Percentiles rank a stretch among this genome's conserved stretches.
Conservation (phyloP, 2,113 vertebrate species). For the Cebus imitator region DNA sequence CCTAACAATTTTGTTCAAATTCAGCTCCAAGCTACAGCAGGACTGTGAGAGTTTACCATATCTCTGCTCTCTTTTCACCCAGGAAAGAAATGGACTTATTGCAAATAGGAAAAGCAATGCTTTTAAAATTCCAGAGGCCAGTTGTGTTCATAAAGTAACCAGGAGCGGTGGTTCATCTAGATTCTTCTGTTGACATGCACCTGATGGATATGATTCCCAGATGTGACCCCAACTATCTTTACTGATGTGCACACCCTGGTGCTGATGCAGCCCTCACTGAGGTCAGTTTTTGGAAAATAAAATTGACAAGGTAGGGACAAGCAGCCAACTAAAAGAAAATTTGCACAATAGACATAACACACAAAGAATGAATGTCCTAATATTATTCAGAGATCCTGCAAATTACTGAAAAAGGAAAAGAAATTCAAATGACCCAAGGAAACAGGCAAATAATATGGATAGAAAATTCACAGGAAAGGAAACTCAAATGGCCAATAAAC, state of each 20-base stretch:
- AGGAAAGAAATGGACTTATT: neutral
- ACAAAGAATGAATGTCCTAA: neutral
- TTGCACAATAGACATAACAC: neutral
- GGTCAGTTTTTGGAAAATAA: neutral
- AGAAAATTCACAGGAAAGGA: neutral
- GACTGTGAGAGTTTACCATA: neutral
- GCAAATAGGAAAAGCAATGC: neutral
- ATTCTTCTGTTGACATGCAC: neutral
- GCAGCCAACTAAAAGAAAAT: neutral
- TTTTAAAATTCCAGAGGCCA: neutral
- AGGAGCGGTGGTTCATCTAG: neutral
- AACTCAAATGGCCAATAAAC: neutral
- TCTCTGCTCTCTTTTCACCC: neutral
- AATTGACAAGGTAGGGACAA: neutral
- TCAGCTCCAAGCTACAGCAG: neutral
- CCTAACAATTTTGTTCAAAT: neutral
- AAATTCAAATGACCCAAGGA: neutral
- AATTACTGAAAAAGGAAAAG: constrained; percentile 8
- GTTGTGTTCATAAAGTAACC: neutral
- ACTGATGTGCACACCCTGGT: neutral
- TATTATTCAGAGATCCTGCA: neutral
- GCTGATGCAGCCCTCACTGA: neutral
- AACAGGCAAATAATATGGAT: neutral
- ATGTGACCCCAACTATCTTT: neutral
- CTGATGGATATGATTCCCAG: neutral